These are phyloP conservation scores for Drosophila nr. fundita DNA, from an alignment of 2,888 invertebrate species.

Conservation along the genomic window DNA sequence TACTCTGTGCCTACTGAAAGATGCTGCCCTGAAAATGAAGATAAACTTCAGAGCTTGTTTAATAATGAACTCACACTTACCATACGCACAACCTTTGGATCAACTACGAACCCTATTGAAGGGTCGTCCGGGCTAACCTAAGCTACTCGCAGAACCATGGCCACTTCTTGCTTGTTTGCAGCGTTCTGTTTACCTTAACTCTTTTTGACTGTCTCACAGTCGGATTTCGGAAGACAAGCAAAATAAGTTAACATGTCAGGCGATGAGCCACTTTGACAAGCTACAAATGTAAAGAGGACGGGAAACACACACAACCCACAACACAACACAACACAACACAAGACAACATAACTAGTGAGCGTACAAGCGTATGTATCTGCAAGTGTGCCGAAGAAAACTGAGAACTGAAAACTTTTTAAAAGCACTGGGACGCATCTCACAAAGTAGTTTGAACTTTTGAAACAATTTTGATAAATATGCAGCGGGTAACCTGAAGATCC, in stretches of 20 bases:
- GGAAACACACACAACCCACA: constrained; percentile 55
- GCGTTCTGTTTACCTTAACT: constrained; percentile 61
- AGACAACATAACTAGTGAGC: constrained; percentile 41
- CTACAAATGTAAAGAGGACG: constrained; percentile 72
- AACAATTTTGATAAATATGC: constrained; percentile 81
- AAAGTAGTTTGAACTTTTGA: constrained; percentile 81
- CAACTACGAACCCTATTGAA: background rate
- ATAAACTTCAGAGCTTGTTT: constrained; percentile 29
- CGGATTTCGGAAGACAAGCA: constrained; percentile 41
- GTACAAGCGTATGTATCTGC: constrained; percentile 5
- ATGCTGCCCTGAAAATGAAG: constrained; percentile 14
- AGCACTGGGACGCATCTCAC: constrained; percentile 56
- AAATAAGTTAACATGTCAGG: constrained; percentile 74
- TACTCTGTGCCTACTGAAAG: background rate
- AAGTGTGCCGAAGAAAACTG: constrained; percentile 43
- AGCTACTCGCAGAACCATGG: constrained; percentile 8
- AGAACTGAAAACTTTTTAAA: constrained; percentile 69
- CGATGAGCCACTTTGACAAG: constrained; percentile 79
- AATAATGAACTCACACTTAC: constrained; percentile 51
- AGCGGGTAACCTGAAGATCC: constrained; percentile 53
- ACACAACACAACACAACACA: constrained; percentile 16
- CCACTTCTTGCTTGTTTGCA: constrained; percentile 15
- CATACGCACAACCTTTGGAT: background rate
- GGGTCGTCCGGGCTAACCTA: background rate
- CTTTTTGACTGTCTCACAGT: constrained; percentile 9